Evolutionary conservation across 2,797 vertebrate species (phyloP).

Genomic region (Loris lydekkerianus): DNA sequence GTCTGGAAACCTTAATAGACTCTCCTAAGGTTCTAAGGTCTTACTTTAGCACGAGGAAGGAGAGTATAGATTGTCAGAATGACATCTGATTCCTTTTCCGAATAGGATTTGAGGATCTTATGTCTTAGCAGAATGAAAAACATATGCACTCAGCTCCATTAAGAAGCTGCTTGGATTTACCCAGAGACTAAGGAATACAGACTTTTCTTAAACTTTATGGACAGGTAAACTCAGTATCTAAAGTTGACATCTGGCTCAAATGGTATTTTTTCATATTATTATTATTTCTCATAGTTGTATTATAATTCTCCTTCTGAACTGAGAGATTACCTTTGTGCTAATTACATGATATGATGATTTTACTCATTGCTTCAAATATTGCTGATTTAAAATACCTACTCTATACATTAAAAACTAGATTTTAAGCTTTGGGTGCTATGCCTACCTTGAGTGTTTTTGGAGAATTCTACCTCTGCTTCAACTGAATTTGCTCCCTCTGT

Average conservation of each 20-base stretch:
- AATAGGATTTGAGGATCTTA: not conserved
- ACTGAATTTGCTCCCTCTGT: not conserved
- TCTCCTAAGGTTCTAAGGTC: not conserved
- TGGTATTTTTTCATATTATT: not conserved
- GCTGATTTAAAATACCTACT: not conserved
- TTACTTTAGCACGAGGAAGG: not conserved
- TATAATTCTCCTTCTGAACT: not conserved
- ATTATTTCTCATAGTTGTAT: not conserved
- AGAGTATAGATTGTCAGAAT: not conserved
- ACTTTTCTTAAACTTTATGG: slow-evolving; percentile 12
- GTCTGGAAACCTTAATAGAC: not conserved
- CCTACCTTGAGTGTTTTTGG: not conserved
- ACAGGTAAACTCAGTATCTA: not conserved
- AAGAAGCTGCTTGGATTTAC: not conserved
- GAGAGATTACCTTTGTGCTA: not conserved
- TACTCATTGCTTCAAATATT: not conserved
- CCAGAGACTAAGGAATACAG: not conserved
- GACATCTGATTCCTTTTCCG: not conserved
- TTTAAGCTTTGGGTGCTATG: not conserved
- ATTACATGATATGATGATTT: not conserved
- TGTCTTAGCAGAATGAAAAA: slow-evolving; percentile 30
- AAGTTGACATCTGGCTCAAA: slow-evolving; percentile 3
- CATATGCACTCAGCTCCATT: not conserved
- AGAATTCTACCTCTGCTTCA: not conserved
- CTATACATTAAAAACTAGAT: not conserved